A percentile compares a stretch with the other conserved stretches of the same genome.
phyloP scores from a whole-genome alignment of 2,888 invertebrate species.

The Drosophila limbata region DNA sequence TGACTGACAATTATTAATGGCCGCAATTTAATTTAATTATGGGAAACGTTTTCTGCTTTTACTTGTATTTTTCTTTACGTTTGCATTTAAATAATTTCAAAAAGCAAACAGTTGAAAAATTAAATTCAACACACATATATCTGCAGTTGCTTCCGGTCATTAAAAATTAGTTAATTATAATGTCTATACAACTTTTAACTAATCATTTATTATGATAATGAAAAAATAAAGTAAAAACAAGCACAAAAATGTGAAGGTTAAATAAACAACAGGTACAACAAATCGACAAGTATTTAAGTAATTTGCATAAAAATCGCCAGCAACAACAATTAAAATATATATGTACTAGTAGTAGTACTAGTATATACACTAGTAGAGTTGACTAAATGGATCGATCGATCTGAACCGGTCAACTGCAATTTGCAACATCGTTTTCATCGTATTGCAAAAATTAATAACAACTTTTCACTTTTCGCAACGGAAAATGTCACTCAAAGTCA shows the following conservation, averaged over 20 bases:
- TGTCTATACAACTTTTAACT: constrained; percentile 45
- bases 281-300: constrained; percentile 23
- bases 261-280: constrained; percentile 21
- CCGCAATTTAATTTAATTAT: constrained; percentile 77
- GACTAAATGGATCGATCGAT: constrained; percentile 29
- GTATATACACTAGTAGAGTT: constrained; percentile 8
- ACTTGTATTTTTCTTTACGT: not conserved
- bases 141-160: constrained; percentile 70
- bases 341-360: constrained; percentile 21
- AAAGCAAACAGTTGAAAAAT: constrained; percentile 9
- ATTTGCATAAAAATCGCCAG: constrained; percentile 64
- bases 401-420: constrained; percentile 50
- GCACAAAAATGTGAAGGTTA: constrained; percentile 61
- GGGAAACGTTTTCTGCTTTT: constrained; percentile 55
- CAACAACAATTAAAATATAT: constrained; percentile 22
- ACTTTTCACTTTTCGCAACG: constrained; percentile 79
- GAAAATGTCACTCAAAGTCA: constrained; percentile 77
- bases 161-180: constrained; percentile 63
- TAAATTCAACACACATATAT: constrained; percentile 17
- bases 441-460: constrained; percentile 62
- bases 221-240: constrained; percentile 17
- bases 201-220: constrained; percentile 54
- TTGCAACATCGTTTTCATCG: constrained; percentile 53
- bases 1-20: constrained; percentile 75
- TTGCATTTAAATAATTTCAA: constrained; percentile 32